Percentiles rank a stretch among this genome's conserved stretches.
Evolutionary conservation across 2,113 vertebrate genomes (phyloP).

Genomic region (Mustela lutreola): DNA sequence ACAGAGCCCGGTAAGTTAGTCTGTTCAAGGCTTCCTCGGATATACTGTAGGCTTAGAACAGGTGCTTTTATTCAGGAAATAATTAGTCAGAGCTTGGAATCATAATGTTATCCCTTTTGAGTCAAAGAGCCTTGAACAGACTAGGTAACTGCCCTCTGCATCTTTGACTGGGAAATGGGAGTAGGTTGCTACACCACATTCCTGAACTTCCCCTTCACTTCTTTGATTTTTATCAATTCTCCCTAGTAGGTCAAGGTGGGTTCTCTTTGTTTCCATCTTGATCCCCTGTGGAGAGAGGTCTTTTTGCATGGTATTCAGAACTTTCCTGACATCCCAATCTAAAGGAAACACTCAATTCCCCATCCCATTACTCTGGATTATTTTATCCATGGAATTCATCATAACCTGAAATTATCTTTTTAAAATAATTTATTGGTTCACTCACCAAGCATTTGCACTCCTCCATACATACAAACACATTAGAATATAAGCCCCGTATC

Average conservation of each 20-base stretch:
- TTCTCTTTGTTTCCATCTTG: neutral
- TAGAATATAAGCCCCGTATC: neutral
- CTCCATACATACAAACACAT: neutral
- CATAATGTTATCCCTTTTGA: neutral
- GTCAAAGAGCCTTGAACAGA: neutral
- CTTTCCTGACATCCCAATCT: neutral
- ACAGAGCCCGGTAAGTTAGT: neutral
- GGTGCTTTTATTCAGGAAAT: neutral
- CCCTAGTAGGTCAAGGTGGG: neutral
- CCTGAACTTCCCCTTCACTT: neutral
- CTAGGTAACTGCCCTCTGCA: neutral
- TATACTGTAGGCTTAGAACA: neutral
- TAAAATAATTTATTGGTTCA: neutral
- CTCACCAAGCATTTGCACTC: neutral
- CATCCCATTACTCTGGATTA: neutral
- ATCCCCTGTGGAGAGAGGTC: neutral
- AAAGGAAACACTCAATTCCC: neutral
- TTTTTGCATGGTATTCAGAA: neutral
- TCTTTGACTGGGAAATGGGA: neutral
- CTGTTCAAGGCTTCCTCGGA: neutral
- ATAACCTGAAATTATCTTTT: neutral
- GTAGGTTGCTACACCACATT: neutral
- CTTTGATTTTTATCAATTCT: neutral
- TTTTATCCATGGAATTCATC: constrained; percentile 19
- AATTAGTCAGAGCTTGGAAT: neutral